Evolutionary conservation across 1,140 invertebrate genomes (phyloP).

Genomic region (Bombus sibiricus): DNA sequence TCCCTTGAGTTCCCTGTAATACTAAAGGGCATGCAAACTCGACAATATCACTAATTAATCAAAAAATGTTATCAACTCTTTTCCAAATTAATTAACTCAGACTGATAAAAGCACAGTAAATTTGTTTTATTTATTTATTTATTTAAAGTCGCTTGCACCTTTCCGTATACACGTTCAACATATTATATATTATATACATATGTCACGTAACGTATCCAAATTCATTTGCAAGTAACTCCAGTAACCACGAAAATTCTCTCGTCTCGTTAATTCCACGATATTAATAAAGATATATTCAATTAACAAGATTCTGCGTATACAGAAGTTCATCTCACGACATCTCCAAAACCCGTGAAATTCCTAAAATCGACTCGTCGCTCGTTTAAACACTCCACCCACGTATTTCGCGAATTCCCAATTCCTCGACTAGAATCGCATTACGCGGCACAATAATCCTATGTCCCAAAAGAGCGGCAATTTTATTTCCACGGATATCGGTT

Average conservation of each 20-base stretch:
- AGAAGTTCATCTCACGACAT: background rate
- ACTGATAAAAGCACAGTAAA: background rate
- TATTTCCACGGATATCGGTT: background rate
- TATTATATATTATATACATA: too few relatives aligned
- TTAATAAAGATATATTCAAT: background rate
- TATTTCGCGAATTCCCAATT: background rate
- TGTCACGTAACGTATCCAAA: too few relatives aligned
- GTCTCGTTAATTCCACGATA: background rate
- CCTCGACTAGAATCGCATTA: background rate
- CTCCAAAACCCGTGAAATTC: background rate
- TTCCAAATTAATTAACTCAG: background rate
- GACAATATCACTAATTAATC: background rate
- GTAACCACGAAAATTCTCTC: background rate
- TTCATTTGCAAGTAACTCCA: too few relatives aligned
- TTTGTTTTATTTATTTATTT: background rate
- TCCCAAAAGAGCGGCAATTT: slow-evolving; percentile 3
- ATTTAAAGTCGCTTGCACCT: background rate
- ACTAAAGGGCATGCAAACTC: background rate
- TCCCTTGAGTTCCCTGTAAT: background rate
- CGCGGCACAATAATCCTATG: background rate
- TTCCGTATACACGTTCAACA: background rate
- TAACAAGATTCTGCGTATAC: too few relatives aligned
- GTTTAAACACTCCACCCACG: background rate
- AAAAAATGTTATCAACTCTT: background rate
- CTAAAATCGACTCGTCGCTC: background rate